These are phyloP conservation scores for Melierax canorus DNA, from an alignment of 2,113 vertebrate species.

Conservation along the genomic window DNA sequence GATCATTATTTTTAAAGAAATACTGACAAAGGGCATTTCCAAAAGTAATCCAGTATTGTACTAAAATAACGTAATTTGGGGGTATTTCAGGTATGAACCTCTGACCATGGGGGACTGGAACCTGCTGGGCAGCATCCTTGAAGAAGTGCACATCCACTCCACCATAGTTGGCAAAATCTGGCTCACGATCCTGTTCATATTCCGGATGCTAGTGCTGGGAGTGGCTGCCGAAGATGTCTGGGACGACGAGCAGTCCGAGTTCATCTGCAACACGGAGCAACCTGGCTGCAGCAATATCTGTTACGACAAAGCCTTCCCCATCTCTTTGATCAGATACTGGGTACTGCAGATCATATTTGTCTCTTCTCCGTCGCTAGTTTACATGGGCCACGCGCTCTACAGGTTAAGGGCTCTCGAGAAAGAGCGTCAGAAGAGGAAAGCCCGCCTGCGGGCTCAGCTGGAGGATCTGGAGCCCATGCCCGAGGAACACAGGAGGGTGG, in stretches of 20 bases:
- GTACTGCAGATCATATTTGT: conserved; percentile 95
- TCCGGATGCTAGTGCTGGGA: conserved; percentile 92
- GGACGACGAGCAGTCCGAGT: conserved; percentile 92
- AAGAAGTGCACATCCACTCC: conserved; percentile 94
- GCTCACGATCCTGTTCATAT: conserved; percentile 95
- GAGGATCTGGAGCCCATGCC: conserved; percentile 76
- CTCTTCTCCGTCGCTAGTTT: conserved; percentile 90
- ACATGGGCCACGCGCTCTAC: conserved; percentile 93
- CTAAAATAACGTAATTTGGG: neutral
- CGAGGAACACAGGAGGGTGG: conserved; percentile 83
- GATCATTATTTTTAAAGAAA: neutral
- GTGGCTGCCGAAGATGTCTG: conserved; percentile 93
- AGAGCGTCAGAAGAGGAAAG: conserved; percentile 84
- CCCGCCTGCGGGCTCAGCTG: conserved; percentile 81
- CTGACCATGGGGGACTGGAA: conserved; percentile 95
- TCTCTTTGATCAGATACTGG: conserved; percentile 95
- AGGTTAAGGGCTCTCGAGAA: conserved; percentile 87
- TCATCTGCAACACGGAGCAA: conserved; percentile 94
- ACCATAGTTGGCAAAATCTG: conserved; percentile 96
- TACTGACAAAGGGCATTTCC: neutral
- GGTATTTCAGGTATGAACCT: conserved; percentile 71
- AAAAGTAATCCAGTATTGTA: neutral
- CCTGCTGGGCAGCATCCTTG: conserved; percentile 88
- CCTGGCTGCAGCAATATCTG: conserved; percentile 93
- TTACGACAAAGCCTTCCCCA: conserved; percentile 92